Evolutionary conservation across 2,888 invertebrate genomes (phyloP), one percentile per base, ranked within the genome.

Genomic region (Nymphalis urticae): DNA sequence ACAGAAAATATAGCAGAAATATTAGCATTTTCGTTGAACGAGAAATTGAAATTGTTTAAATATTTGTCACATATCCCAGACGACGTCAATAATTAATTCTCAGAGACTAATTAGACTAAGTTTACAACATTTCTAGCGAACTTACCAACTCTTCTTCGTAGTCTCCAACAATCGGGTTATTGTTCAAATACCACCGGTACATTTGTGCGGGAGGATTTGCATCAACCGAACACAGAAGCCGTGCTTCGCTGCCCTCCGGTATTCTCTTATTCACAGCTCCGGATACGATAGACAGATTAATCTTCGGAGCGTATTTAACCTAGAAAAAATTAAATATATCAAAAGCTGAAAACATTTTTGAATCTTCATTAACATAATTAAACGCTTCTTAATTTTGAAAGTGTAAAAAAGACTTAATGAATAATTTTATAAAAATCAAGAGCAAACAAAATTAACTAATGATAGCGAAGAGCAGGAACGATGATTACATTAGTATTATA

Each of bases 261-360:
- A 89, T 82, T 64, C 76, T 79, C 0, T 79, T 83, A 6, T 83
- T 81, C 0, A 76, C 70, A 4, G 72, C 72, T 0, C 81, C 85
- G 0, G 87, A 84, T 51, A 80, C 82, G 0, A 90, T 73, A 0
- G 83, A 76, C 1, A 97, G 94, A 10, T 95, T 95, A 66, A 97
- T 96, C 90, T 97, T 97, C 9, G 97, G 97, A 17, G 96, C 96
- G 85, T 97, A 98, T 90, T 97, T 97, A 50, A 98, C 98, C 96
- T 96, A 87, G 16, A 80, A 82, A 60, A 54, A 64, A 66, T 53
- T 19, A 19, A 36, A 4, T 2, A 2, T 27, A 27, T 27, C 27
- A 27, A 27, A 27, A 27, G 27, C 3, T 27, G 5, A 1, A 42
- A 42, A 42, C 13, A 42, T 13, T 13, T 42, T 42, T 42, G 42